These are phyloP conservation scores for Keiferia lycopersicella DNA, from an alignment of 2,888 invertebrate genomes.

Conservation along the genomic window DNA sequence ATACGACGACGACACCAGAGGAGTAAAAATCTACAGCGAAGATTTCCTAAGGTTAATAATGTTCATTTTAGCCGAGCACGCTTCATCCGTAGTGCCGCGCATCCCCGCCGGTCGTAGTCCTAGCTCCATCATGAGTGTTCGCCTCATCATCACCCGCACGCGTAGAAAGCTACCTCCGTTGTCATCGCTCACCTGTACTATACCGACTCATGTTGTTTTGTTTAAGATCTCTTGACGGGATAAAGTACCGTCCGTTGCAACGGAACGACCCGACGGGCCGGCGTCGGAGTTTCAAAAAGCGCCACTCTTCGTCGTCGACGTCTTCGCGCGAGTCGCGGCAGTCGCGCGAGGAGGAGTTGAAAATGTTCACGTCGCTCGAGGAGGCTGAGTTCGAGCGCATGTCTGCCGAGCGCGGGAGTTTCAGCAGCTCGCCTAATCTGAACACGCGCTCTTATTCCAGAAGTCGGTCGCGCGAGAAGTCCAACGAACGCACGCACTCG, in stretches of 20 bases:
- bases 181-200: slow-evolving; percentile 63
- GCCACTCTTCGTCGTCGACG: slow-evolving; percentile 82
- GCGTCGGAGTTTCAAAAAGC: slow-evolving; percentile 82
- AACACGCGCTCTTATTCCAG: slow-evolving; percentile 78
- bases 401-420: slow-evolving; percentile 51
- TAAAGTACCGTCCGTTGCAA: slow-evolving; percentile 82
- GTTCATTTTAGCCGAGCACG: slow-evolving; percentile 53
- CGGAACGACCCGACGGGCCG: slow-evolving; percentile 83
- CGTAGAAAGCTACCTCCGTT: slow-evolving; percentile 47
- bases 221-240: slow-evolving; percentile 84
- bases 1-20: slow-evolving; percentile 72
- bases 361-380: slow-evolving; percentile 84
- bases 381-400: slow-evolving; percentile 80
- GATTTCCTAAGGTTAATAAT: slow-evolving; percentile 76
- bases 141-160: slow-evolving; percentile 54
- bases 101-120: slow-evolving; percentile 51
- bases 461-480: slow-evolving; percentile 75
- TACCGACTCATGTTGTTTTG: slow-evolving; percentile 73
- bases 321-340: slow-evolving; percentile 82
- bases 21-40: slow-evolving; percentile 62
- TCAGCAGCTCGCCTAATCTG: slow-evolving; percentile 76
- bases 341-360: slow-evolving; percentile 83
- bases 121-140: slow-evolving; percentile 42
- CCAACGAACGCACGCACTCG: slow-evolving; percentile 56
- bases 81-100: slow-evolving; percentile 50